A percentile compares a stretch with the other conserved stretches of the same genome.
phyloP scores from a whole-genome alignment of 1,140 invertebrate genomes.

The Elysia chlorotica region DNA sequence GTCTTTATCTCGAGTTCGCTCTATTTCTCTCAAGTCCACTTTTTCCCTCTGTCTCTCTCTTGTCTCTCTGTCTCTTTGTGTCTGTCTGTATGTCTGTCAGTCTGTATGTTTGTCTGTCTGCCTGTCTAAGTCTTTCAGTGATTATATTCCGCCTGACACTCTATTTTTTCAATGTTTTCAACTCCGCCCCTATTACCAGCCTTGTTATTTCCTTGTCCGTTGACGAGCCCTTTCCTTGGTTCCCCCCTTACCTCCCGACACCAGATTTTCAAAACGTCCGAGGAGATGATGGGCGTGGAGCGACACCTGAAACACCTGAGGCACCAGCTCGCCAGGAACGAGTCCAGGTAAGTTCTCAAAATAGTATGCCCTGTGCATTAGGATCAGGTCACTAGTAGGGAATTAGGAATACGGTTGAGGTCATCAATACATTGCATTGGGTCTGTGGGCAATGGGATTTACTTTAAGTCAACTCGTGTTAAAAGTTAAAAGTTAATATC shows the following conservation, averaged over 20 bases:
- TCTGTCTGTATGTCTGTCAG: not conserved
- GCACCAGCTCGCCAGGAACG: conserved; percentile 26
- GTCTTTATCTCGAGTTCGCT: not conserved
- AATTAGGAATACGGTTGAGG: too few relatives aligned
- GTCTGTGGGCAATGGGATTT: too few relatives aligned
- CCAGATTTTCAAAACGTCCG: conserved; percentile 31
- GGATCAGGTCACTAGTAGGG: too few relatives aligned
- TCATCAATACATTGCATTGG: too few relatives aligned
- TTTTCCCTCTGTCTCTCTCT: not conserved
- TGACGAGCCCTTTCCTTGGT: not conserved
- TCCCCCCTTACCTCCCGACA: not conserved
- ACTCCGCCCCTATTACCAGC: not conserved
- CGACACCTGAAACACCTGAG: conserved; percentile 22
- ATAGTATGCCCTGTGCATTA: too few relatives aligned
- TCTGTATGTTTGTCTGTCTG: too few relatives aligned
- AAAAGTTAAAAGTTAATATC: too few relatives aligned
- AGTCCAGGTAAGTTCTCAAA: conserved; percentile 14
- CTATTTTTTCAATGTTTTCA: not conserved
- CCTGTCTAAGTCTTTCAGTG: too few relatives aligned
- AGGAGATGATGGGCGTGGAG: conserved; percentile 29
- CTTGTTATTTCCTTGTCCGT: not conserved
- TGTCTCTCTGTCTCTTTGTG: not conserved
- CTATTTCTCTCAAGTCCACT: not conserved
- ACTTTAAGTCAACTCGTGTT: too few relatives aligned
- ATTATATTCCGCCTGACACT: too few relatives aligned